These are phyloP conservation scores for Dromiciops gliroides DNA, from an alignment of 2,113 vertebrate genomes.

Conservation along the genomic window DNA sequence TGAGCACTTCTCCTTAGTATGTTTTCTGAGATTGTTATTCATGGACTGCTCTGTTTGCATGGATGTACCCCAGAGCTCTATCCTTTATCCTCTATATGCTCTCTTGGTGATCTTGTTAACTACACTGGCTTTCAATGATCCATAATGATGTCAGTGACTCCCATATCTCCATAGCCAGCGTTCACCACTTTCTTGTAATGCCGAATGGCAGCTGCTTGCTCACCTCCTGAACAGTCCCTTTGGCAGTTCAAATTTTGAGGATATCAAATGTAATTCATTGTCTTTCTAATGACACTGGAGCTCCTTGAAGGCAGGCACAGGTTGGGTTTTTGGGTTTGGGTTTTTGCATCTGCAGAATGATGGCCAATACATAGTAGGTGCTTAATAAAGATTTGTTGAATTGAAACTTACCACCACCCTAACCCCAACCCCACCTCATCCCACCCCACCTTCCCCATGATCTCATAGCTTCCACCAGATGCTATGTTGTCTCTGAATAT, in stretches of 20 bases:
- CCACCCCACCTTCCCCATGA: too few relatives aligned
- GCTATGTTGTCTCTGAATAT: too few relatives aligned
- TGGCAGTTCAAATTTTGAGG: neutral
- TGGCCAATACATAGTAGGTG: neutral
- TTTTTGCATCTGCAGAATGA: neutral
- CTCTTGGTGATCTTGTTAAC: neutral
- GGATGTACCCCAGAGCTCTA: neutral
- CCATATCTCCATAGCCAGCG: neutral
- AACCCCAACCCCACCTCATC: too few relatives aligned
- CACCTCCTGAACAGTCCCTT: neutral
- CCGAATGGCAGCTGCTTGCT: neutral
- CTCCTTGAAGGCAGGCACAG: neutral
- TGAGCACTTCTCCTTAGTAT: neutral
- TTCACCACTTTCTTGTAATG: neutral
- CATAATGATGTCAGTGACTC: neutral
- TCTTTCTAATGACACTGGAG: neutral
- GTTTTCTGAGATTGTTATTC: neutral
- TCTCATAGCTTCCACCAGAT: too few relatives aligned
- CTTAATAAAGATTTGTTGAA: neutral
- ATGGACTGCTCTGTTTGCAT: neutral
- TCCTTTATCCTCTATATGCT: neutral
- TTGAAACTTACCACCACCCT: too few relatives aligned
- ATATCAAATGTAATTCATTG: neutral
- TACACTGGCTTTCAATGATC: neutral
- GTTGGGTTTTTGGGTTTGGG: too few relatives aligned